Percentiles rank a stretch among this genome's conserved stretches.
Conservation (phyloP, 2,797 vertebrate species). For the Dicrostonyx torquatus region DNA sequence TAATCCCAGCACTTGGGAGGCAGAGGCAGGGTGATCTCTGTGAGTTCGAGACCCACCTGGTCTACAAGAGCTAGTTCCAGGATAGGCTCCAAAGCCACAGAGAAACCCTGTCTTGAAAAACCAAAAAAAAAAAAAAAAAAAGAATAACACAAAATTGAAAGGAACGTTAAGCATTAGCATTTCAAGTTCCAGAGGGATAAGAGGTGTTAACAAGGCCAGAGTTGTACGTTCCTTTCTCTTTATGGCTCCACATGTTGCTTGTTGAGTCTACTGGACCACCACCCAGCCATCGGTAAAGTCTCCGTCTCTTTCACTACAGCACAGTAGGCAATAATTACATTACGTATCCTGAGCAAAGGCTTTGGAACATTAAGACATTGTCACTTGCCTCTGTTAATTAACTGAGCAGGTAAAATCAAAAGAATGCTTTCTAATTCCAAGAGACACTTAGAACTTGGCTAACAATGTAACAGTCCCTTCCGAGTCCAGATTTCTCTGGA, state of each 20-base stretch:
- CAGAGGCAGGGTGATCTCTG: no score
- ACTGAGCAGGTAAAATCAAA: constrained; percentile 17
- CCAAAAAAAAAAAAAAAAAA: no score
- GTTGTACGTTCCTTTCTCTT: background rate
- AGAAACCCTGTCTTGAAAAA: no score
- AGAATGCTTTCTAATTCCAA: constrained; percentile 41
- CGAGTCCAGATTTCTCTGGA: background rate
- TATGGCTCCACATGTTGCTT: background rate
- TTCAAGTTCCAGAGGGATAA: background rate
- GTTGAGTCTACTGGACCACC: background rate
- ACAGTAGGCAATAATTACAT: constrained; percentile 55
- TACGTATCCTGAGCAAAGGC: constrained; percentile 44
- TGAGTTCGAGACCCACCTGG: no score
- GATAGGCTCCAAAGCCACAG: no score
- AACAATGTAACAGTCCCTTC: constrained; percentile 38
- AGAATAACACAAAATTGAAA: constrained; percentile 44
- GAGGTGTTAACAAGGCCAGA: no score
- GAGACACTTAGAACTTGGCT: background rate
- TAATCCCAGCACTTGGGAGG: no score
- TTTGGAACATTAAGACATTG: constrained; percentile 42
- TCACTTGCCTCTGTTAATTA: constrained; percentile 24
- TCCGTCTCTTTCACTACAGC: constrained; percentile 60
- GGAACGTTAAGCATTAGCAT: background rate
- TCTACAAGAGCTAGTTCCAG: no score
- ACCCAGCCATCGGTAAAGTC: constrained; percentile 3